phyloP scores from a whole-genome alignment of 2,888 invertebrate genomes.

The Philhelius pedissequus region DNA sequence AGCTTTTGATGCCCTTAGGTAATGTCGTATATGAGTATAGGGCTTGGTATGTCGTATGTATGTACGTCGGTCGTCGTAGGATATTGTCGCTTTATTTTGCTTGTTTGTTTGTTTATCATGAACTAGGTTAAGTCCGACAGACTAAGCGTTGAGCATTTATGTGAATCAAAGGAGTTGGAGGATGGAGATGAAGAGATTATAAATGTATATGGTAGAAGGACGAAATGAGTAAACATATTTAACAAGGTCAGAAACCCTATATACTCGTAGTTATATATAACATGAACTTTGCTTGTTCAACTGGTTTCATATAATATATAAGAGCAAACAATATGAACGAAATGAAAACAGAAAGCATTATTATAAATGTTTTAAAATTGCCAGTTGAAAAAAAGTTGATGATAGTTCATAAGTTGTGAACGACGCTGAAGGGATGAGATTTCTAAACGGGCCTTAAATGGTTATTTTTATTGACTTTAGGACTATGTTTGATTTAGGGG shows the following conservation, averaged over 20 bases:
- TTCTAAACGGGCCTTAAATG: background rate
- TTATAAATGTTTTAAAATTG: background rate
- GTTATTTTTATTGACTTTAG: no score
- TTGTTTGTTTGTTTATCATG: constrained; percentile 9
- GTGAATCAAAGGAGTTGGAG: no score
- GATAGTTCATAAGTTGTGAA: no score
- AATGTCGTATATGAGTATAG: background rate
- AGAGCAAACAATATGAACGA: background rate
- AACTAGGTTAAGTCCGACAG: constrained; percentile 7
- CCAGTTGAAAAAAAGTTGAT: background rate
- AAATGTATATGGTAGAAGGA: background rate
- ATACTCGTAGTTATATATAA: no score
- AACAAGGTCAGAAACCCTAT: constrained; percentile 3
- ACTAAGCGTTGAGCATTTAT: background rate
- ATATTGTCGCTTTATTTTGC: background rate
- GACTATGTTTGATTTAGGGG: no score
- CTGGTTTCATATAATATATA: background rate
- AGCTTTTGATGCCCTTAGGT: background rate
- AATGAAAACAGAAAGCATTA: background rate
- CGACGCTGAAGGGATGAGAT: background rate
- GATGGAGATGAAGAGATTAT: background rate
- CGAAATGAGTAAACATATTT: background rate
- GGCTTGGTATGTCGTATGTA: background rate
- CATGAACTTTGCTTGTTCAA: constrained; percentile 10
- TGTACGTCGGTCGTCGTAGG: no score